Evolutionary conservation across 1,140 invertebrate species (phyloP).

Genomic region (Drosophila rhopaloa): DNA sequence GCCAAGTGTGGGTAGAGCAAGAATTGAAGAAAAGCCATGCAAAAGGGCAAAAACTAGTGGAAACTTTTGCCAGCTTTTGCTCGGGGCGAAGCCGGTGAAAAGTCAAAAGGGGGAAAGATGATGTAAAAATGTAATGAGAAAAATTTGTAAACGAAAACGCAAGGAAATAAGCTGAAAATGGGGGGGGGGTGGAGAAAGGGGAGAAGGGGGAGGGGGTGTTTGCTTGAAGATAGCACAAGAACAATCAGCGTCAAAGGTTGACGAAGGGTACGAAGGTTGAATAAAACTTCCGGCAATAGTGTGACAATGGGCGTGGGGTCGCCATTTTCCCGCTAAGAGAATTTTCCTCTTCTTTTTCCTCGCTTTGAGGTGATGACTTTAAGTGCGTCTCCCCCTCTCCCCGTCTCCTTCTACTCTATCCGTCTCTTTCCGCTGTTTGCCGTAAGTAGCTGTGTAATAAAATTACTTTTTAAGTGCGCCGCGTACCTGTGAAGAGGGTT

Average conservation of each 20-base stretch:
- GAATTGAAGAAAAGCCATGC: conserved; percentile 12
- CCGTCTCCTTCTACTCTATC: background rate
- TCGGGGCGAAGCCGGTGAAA: conserved; percentile 24
- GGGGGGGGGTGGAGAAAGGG: background rate
- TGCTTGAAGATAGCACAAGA: conserved; percentile 25
- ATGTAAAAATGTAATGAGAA: conserved; percentile 75
- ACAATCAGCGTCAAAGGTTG: conserved; percentile 44
- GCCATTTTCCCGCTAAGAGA: conserved; percentile 42
- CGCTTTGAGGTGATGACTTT: conserved; percentile 39
- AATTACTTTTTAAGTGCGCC: conserved; percentile 79
- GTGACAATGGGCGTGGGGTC: conserved; percentile 55
- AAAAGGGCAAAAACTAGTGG: conserved; percentile 23
- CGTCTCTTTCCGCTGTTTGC: background rate
- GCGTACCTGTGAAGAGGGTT: conserved; percentile 41
- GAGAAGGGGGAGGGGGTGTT: too few species aligned
- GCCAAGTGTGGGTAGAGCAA: conserved; percentile 6
- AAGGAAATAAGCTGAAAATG: conserved; percentile 41
- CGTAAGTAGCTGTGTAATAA: conserved; percentile 78
- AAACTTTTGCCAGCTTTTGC: conserved; percentile 38
- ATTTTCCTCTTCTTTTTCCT: conserved; percentile 47
- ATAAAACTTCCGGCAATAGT: conserved; percentile 55
- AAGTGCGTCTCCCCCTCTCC: conserved; percentile 6
- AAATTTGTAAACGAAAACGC: conserved; percentile 52
- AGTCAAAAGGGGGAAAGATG: conserved; percentile 47
- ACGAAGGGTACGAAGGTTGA: conserved; percentile 19